Base-by-base conservation (phyloP, 2,888 invertebrate genomes). In the Choreutis nemorana region DNA sequence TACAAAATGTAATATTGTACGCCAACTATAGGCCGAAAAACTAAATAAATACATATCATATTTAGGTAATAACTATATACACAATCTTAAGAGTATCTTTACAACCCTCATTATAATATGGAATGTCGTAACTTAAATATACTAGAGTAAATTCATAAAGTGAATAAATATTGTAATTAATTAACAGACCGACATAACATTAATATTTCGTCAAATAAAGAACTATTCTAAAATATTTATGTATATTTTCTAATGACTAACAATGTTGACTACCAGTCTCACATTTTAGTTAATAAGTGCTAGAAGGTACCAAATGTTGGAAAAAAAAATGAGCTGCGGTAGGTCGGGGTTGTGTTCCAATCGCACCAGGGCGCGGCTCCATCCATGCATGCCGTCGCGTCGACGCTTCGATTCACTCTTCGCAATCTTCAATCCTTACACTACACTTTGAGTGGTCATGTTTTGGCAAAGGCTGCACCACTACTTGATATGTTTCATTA, bases 241-340 rank as follows among this genome's bases (percentile, higher is more conserved):
- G 61, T 71, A 70, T 70, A 72, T 60, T 62, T 58, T 62, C 73
- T 77, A 78, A 64, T 55, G 65, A 66, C 75, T 78, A 78, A 71
- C 60, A 77, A 75, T 75, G 75, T 72, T 58, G 77, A 75, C 77
- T 77, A 78, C 77, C 78, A 78, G 78, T 78, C 78, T 78, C 77
- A 78, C 75, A 75, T 77, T 72, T 75, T 77, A 73, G 73, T 71
- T 61, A 64, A 70, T 70, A 70, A 68, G 70, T 68, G 68, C 70
- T 75, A 77, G 65, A 72, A 75, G 62, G 61, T 71, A 70, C 53
- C 63, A 70, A 71, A 65, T 56, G 56, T 48, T 57, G 60, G 60
- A 56, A 64, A 73, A 72, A 64, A 57, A 61, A 70, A 66, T 57
- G 41, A 61, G 68, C 67, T 65, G 73, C 70, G 52, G 56, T 48